Evolutionary conservation across 2,797 vertebrate species (phyloP).

Genomic region (Chelonia mydas): DNA sequence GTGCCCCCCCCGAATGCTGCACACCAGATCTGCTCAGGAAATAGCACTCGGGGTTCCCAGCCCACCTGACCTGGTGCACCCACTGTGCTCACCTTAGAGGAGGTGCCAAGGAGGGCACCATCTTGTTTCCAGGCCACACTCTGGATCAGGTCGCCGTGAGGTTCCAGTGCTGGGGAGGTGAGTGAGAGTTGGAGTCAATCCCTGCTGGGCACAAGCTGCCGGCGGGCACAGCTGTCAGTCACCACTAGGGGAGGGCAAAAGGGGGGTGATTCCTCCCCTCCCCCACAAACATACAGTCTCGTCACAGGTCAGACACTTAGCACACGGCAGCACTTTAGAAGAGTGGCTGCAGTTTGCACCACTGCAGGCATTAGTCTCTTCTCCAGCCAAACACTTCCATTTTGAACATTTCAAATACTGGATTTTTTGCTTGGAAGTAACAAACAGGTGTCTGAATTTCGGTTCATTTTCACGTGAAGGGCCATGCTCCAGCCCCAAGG

Average conservation of each 20-base stretch:
- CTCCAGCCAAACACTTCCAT: no score
- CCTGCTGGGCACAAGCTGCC: background rate
- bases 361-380: background rate
- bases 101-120: constrained; percentile 88
- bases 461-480: background rate
- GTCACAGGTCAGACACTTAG: background rate
- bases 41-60: no score
- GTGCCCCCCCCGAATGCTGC: background rate
- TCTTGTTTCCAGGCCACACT: constrained; percentile 91
- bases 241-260: background rate
- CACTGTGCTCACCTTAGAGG: constrained; percentile 87
- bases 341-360: background rate
- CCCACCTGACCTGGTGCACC: accelerated
- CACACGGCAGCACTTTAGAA: background rate
- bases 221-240: background rate
- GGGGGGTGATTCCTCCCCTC: background rate
- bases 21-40: background rate
- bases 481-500: background rate
- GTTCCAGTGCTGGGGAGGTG: constrained; percentile 84
- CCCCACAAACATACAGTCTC: background rate
- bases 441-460: background rate
- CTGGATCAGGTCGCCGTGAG: constrained; percentile 90
- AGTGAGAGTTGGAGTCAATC: background rate
- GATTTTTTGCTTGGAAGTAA: background rate
- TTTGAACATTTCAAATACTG: background rate